Percentiles rank a stretch among this genome's conserved stretches.
Evolutionary conservation across 2,113 vertebrate species (phyloP).

Genomic region (Eupsittula cactorum): DNA sequence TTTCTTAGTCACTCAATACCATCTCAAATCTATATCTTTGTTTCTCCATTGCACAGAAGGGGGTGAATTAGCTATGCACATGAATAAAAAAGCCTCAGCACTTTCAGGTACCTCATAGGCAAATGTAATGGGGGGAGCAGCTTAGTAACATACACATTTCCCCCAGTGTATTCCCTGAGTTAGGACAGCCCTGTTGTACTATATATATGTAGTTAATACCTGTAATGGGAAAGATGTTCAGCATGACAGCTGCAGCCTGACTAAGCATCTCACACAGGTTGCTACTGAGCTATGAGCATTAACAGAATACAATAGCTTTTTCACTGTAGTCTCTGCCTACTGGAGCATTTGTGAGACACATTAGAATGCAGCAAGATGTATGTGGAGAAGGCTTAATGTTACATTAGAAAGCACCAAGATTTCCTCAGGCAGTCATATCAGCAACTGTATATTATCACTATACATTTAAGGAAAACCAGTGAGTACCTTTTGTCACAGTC

Average conservation of each 20-base stretch:
- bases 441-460: background rate
- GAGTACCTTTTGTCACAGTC: background rate
- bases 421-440: slow-evolving; percentile 41
- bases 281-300: background rate
- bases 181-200: background rate
- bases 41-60: background rate
- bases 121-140: background rate
- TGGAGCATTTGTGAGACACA: background rate
- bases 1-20: background rate
- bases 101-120: background rate
- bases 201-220: background rate
- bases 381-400: background rate
- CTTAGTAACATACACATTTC: background rate
- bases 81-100: background rate
- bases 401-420: background rate
- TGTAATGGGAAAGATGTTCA: background rate
- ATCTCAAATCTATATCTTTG: background rate
- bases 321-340: background rate
- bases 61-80: background rate
- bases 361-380: slow-evolving; percentile 24
- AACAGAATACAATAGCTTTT: background rate
- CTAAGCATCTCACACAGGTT: background rate
- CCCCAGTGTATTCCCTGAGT: background rate
- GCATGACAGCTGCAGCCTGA: background rate
- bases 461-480: background rate